Conservation (phyloP, 2,797 vertebrate genomes). For the Mormyrops attenuatus region DNA sequence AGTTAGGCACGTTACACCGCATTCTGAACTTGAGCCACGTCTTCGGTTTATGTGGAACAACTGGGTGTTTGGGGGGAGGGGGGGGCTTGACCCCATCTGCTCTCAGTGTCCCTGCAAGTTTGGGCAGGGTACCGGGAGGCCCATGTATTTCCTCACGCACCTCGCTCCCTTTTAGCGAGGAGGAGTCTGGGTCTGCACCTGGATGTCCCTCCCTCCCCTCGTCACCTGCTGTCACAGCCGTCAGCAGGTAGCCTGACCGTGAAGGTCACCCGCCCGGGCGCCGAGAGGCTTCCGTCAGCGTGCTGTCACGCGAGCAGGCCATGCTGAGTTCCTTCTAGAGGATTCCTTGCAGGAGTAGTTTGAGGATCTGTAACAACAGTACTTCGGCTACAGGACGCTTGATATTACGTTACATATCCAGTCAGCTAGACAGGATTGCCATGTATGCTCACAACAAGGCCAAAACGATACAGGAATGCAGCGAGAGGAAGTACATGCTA, state of each 20-base stretch:
- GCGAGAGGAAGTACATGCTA: neutral
- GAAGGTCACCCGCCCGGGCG: conserved; percentile 68
- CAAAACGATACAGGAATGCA: neutral
- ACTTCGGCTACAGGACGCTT: neutral
- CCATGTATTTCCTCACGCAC: conserved; percentile 15
- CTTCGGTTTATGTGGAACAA: conserved; percentile 29
- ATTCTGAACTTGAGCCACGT: neutral
- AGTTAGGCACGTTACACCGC: neutral
- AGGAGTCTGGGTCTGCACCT: conserved; percentile 40
- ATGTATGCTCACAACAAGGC: neutral
- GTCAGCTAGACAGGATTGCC: neutral
- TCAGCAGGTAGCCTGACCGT: conserved; percentile 70
- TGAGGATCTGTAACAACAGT: neutral
- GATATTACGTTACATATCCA: neutral
- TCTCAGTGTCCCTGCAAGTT: neutral
- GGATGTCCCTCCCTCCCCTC: conserved; percentile 26
- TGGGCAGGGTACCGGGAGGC: neutral
- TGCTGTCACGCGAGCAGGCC: conserved; percentile 57
- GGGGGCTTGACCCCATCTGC: neutral
- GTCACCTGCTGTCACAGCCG: conserved; percentile 48
- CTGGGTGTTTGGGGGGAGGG: conserved; percentile 26
- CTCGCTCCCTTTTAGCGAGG: conserved; percentile 18
- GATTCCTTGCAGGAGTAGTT: conserved; percentile 34
- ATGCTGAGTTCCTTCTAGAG: conserved; percentile 59
- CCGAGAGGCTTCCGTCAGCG: conserved; percentile 69